Evolutionary conservation across 2,888 invertebrate genomes (phyloP), one percentile per base, ranked within the genome.

Genomic region (Leptopilina syphax): DNA sequence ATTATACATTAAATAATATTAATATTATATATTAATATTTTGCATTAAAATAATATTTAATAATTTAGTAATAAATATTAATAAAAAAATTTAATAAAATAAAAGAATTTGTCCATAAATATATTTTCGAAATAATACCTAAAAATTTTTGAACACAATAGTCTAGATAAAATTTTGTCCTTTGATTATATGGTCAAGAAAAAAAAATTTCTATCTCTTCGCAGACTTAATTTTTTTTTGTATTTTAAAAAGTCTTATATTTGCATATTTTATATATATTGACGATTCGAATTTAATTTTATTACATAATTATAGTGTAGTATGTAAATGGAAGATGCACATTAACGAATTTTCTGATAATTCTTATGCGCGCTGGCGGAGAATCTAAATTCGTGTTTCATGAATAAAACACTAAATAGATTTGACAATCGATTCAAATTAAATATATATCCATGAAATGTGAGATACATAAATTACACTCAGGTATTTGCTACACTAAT

Each of bases 181-280:
- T 60, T 60, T 60, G 60, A 60, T 18, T 18, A 60, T 57, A 12
- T 4, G 7, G 18, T 60, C 18, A 60, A 60, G 57, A n/a, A 18
- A 18, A n/a, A n/a, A 18, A 18, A 18, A 18, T 18, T n/a, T 60
- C 1, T 18, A 4, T 70, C 1, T 54, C 54, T 57, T 73, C 57
- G 27, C 57, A 73, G 34, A 73, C 9, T 73, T 34, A 34, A 73
- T 68, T 50, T 63, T n/a, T n/a, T 0, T n/a, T 34, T 1, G 9
- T 68, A 47, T 68, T 7, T 70, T 54, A 18, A 13, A 70, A 50
- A 70, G 50, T 54, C 70, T 70, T 70, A 6, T 70, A 8, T 18
- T 70, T 73, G 73, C 57, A 73, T 73, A 73, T 57, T 73, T 73
- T 70, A 70, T 70, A 34, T 34, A 34, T 34, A 73, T 73, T 73